Evolutionary conservation across 2,888 invertebrate genomes (phyloP), one percentile per base, ranked within the genome.

Genomic region (Griposia aprilina): DNA sequence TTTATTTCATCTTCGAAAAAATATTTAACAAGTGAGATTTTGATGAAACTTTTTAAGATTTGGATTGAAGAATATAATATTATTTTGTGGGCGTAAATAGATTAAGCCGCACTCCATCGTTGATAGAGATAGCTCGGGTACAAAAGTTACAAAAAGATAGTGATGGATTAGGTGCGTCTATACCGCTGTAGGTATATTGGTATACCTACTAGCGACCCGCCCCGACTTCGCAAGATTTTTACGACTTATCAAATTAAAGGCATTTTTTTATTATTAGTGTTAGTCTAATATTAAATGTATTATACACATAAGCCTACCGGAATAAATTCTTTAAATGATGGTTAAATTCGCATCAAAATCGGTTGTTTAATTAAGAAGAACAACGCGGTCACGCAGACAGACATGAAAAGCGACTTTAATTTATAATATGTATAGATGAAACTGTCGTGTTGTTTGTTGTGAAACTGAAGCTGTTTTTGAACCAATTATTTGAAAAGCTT

Each of bases 1-100:
- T 68, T 68, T 23, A 74, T 55, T 62, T 36, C 0, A 45, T 6
- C 48, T 73, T 80, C 30, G 52, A 30, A 57, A 83, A 80, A 57
- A 65, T 59, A 50, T 69, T 63, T 26, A 50, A 66, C 13, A 2
- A 69, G 60, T 60, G 23, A 69, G 73, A 65, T 60, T 84, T 36
- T 26, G 20, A 63, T 62, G 13, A 69, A 66, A 69, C 26, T 59
- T 80, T 81, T 71, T 36, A 26, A 66, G 15, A 62, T 60, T 70
- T 65, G 8, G 20, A 65, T 52, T 55, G 36, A 48, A 66, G 41
- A 84, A 60, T 52, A 3, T 55, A 48, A 52, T 48, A n/a, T 65
- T 5, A 67, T 70, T 60, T 50, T 57, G 70, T 84, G 48, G 48
- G 15, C 15, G 52, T 69, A 52, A 52, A 48, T 15, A 50, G 45